Evolutionary conservation across 1,140 invertebrate genomes (phyloP).

Genomic region (Amyelois transitella): DNA sequence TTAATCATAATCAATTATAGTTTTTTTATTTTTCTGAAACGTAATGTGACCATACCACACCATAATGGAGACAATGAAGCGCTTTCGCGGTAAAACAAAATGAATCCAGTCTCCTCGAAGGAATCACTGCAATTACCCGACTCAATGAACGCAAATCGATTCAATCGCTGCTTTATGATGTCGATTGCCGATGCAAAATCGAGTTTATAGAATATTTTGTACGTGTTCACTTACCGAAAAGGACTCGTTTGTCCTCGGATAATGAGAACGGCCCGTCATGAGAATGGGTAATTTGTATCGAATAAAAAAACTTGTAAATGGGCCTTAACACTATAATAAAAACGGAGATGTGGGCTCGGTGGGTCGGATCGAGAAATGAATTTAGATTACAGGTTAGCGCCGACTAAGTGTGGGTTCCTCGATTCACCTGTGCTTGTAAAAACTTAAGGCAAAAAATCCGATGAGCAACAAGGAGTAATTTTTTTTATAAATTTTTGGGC

Average conservation of each 20-base stretch:
- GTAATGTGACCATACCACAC: slow-evolving; percentile 19
- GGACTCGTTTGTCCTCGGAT: slow-evolving; percentile 36
- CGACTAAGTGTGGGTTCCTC: slow-evolving; percentile 65
- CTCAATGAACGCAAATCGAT: slow-evolving; percentile 43
- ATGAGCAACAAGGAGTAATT: slow-evolving; percentile 1
- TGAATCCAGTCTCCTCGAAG: slow-evolving; percentile 33
- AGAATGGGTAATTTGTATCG: slow-evolving; percentile 70
- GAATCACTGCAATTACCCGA: slow-evolving; percentile 45
- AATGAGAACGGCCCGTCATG: slow-evolving; percentile 50
- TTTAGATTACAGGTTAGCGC: slow-evolving; percentile 73
- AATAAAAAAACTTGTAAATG: slow-evolving; percentile 70
- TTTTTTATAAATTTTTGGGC: neutral
- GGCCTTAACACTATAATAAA: slow-evolving; percentile 67
- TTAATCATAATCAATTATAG: too few relatives aligned
- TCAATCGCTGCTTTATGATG: slow-evolving; percentile 33
- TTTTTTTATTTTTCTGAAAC: neutral
- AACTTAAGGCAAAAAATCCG: slow-evolving; percentile 45
- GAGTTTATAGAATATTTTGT: slow-evolving; percentile 21
- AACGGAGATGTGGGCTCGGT: slow-evolving; percentile 62
- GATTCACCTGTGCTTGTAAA: slow-evolving; percentile 61
- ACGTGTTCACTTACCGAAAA: slow-evolving; percentile 27
- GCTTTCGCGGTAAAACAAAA: slow-evolving; percentile 27
- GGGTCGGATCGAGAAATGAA: slow-evolving; percentile 71
- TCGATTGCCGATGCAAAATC: slow-evolving; percentile 26
- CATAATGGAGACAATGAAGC: slow-evolving; percentile 47